Evolutionary conservation across 2,113 vertebrate species (phyloP), one percentile per base, ranked within the genome.

Genomic region (Mixornis gularis): DNA sequence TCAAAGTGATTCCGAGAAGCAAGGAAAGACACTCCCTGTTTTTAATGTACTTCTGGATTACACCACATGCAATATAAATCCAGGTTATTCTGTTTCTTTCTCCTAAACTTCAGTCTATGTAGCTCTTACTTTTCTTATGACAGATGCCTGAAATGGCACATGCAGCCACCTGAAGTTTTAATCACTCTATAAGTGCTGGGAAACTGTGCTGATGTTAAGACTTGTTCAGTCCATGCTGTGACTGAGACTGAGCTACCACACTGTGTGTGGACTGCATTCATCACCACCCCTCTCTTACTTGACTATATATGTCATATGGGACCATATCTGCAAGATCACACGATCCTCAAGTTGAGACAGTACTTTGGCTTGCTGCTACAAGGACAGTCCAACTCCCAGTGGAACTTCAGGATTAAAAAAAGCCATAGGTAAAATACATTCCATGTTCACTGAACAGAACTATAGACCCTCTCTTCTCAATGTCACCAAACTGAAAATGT

Each of bases 271-370:
- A 13, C 53, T 56, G 30, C n/a, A 53, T 30, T 72, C 27, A 64
- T 56, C 34, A 84, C 36, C 19, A 76, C 16, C 9, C 17, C 19
- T 71, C 34, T 55, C 58, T 56, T 46, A 72, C 43, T 69, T 73
- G 27, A 69, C 30, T 9, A 14, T 5, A 3, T 3, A 40, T 6
- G 26, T 30, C 40, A 71, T 59, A 49, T 12, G 17, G 32, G 25
- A 58, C 17, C 52, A 12, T 13, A 60, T 63, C 27, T 63, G 43
- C 52, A 69, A 68, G 40, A 48, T 64, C 62, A 40, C 8, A 19
- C 0, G 17, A 27, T 48, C 12, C 43, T 34, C 43, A 81, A 46
- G 55, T 21, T 0, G 0, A 87, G 69, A 66, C 0, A 2, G 38
- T 26, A 58, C 55, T 78, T 81, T 46, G 87, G 46, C 34, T 74